A percentile compares a stretch with the other conserved stretches of the same genome.
phyloP scores from a whole-genome alignment of 2,888 invertebrate genomes.

The Rotaria sp. region DNA sequence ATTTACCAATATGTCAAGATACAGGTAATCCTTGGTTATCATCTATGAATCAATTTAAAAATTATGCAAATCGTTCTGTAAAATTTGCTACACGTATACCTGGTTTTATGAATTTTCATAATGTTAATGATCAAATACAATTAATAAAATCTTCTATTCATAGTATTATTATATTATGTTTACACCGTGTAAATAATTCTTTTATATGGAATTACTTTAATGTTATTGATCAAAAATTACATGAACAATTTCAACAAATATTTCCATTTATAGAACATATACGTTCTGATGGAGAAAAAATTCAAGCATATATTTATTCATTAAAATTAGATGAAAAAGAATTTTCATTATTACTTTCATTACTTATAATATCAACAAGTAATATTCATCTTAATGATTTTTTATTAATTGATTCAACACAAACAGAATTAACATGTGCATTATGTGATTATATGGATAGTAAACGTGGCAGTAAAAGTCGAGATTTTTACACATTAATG shows the following conservation, averaged over 20 bases:
- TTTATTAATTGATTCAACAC: background rate
- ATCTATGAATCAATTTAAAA: conserved; percentile 29
- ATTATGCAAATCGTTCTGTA: conserved; percentile 23
- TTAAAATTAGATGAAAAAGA: conserved; percentile 40
- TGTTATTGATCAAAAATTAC: background rate
- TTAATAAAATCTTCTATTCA: background rate
- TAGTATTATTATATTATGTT: conserved; percentile 2
- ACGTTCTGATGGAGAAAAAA: background rate
- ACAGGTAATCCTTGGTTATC: background rate
- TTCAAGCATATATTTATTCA: background rate
- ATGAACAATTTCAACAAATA: background rate
- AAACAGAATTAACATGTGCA: background rate
- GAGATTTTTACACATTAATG: conserved; percentile 12
- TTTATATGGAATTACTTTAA: background rate
- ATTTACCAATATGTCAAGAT: background rate
- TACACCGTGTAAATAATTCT: background rate
- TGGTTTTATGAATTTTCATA: conserved; percentile 25
- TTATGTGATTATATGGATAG: conserved; percentile 23
- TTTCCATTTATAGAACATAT: background rate
- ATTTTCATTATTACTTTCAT: conserved; percentile 33
- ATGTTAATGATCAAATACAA: background rate
- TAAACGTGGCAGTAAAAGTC: background rate
- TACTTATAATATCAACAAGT: conserved; percentile 37
- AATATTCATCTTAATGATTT: background rate
- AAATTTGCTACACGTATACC: conserved; percentile 28